Conservation (phyloP, 1,140 invertebrate genomes). For the Polypedilum vanderplanki region DNA sequence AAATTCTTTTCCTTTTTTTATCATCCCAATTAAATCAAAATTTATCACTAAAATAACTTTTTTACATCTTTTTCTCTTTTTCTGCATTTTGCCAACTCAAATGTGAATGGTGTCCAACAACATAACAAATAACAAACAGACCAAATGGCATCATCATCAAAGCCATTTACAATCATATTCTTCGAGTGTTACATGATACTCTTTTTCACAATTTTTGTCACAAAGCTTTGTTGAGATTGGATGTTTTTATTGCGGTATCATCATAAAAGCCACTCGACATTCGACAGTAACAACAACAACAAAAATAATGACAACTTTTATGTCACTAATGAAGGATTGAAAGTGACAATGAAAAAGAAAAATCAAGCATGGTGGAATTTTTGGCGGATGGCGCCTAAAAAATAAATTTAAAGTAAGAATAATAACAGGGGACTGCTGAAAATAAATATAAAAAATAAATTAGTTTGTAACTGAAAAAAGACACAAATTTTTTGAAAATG, state of each 20-base stretch:
- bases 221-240: slow-evolving; percentile 28
- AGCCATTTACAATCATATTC: slow-evolving; percentile 26
- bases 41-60: no score
- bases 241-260: slow-evolving; percentile 8
- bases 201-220: slow-evolving; percentile 16
- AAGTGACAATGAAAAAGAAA: not conserved
- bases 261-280: slow-evolving; percentile 11
- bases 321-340: not conserved
- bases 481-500: no score
- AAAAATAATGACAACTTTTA: not conserved
- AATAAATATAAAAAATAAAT: no score
- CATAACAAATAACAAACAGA: not conserved
- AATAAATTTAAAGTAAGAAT: no score
- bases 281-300: not conserved
- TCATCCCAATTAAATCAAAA: no score
- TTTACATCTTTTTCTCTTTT: not conserved
- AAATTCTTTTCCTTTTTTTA: not conserved
- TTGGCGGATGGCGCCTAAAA: not conserved
- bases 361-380: not conserved
- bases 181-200: slow-evolving; percentile 18
- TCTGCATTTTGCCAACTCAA: not conserved
- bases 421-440: no score
- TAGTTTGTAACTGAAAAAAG: no score
- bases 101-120: not conserved
- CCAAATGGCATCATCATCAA: slow-evolving; percentile 20